Conservation (phyloP, 2,797 vertebrate genomes). For the Sebastes glaucus region DNA sequence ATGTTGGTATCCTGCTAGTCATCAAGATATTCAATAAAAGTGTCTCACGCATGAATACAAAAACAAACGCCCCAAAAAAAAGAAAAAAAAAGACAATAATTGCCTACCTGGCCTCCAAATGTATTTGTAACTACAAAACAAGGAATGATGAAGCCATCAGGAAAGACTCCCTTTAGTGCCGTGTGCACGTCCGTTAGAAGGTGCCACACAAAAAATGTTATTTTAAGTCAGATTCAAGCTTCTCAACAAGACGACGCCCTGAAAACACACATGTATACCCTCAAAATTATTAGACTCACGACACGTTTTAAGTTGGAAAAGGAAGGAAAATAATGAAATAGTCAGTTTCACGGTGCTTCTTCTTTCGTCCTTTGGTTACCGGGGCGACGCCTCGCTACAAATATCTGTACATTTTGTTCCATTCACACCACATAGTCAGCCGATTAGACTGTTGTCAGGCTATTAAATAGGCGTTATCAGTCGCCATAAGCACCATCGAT, state of each 20-base stretch:
- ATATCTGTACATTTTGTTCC: slow-evolving; percentile 36
- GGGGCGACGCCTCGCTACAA: slow-evolving; percentile 16
- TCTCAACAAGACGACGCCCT: not conserved
- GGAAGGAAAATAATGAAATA: slow-evolving; percentile 4
- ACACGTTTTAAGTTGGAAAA: slow-evolving; percentile 6
- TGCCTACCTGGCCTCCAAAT: slow-evolving; percentile 19
- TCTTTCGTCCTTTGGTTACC: slow-evolving; percentile 73
- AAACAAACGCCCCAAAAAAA: slow-evolving; percentile 27
- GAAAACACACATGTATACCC: slow-evolving; percentile 5
- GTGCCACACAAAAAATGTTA: slow-evolving; percentile 29
- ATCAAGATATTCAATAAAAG: slow-evolving; percentile 52
- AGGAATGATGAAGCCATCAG: slow-evolving; percentile 38
- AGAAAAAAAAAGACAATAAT: not conserved
- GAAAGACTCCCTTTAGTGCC: slow-evolving; percentile 45
- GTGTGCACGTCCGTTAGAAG: slow-evolving; percentile 23
- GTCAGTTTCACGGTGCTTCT: slow-evolving; percentile 32
- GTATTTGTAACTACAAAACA: slow-evolving; percentile 31
- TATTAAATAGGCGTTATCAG: no score
- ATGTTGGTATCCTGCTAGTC: slow-evolving; percentile 42
- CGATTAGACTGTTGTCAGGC: no score
- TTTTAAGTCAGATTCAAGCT: slow-evolving; percentile 32
- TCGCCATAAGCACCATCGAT: no score
- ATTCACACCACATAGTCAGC: not conserved
- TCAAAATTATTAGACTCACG: slow-evolving; percentile 16
- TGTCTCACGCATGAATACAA: slow-evolving; percentile 54